Evolutionary conservation across 30 jellyfish, hydroid and myxozoan species (phyloP), one percentile per base, ranked within the genome.

Genomic region (Chironex yamaguchii): DNA sequence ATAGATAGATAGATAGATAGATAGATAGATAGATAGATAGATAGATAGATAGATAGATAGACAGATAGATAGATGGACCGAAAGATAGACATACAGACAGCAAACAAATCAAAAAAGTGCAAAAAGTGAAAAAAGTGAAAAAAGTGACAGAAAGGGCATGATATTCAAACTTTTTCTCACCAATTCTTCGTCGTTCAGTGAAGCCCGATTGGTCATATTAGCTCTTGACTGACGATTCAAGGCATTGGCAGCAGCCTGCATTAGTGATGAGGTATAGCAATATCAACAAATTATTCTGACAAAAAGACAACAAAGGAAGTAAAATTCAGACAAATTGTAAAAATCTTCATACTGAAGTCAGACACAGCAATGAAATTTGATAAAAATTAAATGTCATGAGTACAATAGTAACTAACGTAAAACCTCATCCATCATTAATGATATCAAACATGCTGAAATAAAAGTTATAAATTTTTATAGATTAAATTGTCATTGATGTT

Each of bases 201-300:
- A 95, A 27, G 97, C 88, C 63, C 93, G 66, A 84, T 63, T 89
- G 28, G 96, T 90, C 49, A 95, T 84, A 74, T 95, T 95, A 4
- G 99, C 97, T 71, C 94, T 85, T 24, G 99, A 89, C 36, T 95
- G 96, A n/a, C 99, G 71, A 58, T 95, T 96, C 87, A 80, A 52
- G 6, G 92, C 89, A 83, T 91, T 82, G 4, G 99, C 84, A n/a
- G 94, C 62, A 28, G 99, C 92, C 90, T 83, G 71, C 81, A 36
- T 25, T 31, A 52, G 34, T 13, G 32, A 0, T 4, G 20, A 13
- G 4, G 27, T 12, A 71, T 20, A 71, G n/a, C 49, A 20, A 64
- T n/a, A n/a, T n/a, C n/a, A n/a, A n/a, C n/a, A n/a, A n/a, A n/a
- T n/a, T n/a, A n/a, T n/a, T n/a, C n/a, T n/a, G n/a, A n/a, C n/a